Conservation (phyloP, 2,888 invertebrate species). For the Drosophila flavopinicola region DNA sequence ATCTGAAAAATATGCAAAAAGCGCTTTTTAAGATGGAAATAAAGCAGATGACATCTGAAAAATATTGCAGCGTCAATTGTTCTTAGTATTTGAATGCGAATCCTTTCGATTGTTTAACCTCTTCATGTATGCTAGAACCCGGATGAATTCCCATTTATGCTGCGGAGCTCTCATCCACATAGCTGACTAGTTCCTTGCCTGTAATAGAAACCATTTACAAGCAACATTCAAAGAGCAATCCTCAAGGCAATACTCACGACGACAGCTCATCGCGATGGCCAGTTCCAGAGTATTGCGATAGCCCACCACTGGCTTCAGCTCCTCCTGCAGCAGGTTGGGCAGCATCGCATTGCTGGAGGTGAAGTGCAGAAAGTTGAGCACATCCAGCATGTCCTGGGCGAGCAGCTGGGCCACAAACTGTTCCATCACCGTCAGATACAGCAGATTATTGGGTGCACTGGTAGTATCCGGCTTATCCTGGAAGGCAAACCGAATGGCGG, state of each 20-base stretch:
- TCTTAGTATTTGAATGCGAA: too few relatives aligned
- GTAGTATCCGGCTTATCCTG: not conserved
- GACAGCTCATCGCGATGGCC: slow-evolving; percentile 13
- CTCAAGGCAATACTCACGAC: slow-evolving; percentile 20
- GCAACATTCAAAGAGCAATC: too few relatives aligned
- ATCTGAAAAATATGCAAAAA: not conserved
- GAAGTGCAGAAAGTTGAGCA: slow-evolving; percentile 21
- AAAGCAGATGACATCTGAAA: too few relatives aligned
- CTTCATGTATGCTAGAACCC: too few relatives aligned
- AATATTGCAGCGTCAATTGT: too few relatives aligned
- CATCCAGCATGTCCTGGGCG: slow-evolving; percentile 40
- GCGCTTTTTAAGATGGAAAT: too few relatives aligned
- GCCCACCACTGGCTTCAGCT: slow-evolving; percentile 32
- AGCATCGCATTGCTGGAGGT: slow-evolving; percentile 12
- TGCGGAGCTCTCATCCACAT: not conserved
- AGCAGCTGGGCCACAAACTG: slow-evolving; percentile 57
- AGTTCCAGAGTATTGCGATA: slow-evolving; percentile 39
- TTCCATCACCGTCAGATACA: slow-evolving; percentile 38
- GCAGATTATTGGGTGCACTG: slow-evolving; percentile 27
- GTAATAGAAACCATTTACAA: not conserved
- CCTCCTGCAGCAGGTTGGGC: slow-evolving; percentile 1
- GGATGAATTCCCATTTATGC: too few relatives aligned
- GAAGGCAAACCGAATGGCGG: slow-evolving; percentile 52
- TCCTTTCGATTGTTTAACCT: too few relatives aligned
- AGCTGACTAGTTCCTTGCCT: slow-evolving; percentile 6